These are phyloP conservation scores for Hemaris fuciformis DNA, from an alignment of 2,888 invertebrate species.

Conservation along the genomic window DNA sequence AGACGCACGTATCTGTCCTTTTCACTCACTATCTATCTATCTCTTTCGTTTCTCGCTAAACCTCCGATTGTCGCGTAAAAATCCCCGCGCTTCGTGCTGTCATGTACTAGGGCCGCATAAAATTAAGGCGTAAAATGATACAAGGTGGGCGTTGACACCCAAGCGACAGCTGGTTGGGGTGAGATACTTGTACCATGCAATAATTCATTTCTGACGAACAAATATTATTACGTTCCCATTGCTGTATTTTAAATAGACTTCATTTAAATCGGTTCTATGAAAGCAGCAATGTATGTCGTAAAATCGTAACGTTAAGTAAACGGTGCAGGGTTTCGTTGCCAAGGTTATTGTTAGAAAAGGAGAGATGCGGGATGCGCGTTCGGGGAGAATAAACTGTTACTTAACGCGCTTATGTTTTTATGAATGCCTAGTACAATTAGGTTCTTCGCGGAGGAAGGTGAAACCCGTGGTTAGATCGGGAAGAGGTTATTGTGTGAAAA, in stretches of 20 bases:
- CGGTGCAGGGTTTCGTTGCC: background rate
- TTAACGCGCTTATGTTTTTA: background rate
- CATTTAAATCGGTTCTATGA: too few species aligned
- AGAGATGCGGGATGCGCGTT: background rate
- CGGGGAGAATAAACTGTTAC: background rate
- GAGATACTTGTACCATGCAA: background rate
- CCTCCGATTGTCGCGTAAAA: background rate
- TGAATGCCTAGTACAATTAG: background rate
- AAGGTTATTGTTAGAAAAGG: background rate
- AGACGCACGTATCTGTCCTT: background rate
- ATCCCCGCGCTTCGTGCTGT: slow-evolving; percentile 3
- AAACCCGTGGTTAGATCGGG: too few species aligned
- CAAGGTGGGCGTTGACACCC: background rate
- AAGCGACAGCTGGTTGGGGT: background rate
- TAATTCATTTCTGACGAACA: background rate
- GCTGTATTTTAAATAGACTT: background rate
- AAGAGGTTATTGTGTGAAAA: too few species aligned
- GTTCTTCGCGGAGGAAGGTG: background rate
- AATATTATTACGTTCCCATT: background rate
- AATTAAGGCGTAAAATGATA: background rate
- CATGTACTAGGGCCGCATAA: slow-evolving; percentile 5
- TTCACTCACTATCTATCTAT: background rate
- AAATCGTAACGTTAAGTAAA: background rate
- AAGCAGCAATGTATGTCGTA: background rate
- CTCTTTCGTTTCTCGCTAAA: background rate